Evolutionary conservation across 2,888 invertebrate genomes (phyloP), one percentile per base, ranked within the genome.

Genomic region (Ferrisia virgata): DNA sequence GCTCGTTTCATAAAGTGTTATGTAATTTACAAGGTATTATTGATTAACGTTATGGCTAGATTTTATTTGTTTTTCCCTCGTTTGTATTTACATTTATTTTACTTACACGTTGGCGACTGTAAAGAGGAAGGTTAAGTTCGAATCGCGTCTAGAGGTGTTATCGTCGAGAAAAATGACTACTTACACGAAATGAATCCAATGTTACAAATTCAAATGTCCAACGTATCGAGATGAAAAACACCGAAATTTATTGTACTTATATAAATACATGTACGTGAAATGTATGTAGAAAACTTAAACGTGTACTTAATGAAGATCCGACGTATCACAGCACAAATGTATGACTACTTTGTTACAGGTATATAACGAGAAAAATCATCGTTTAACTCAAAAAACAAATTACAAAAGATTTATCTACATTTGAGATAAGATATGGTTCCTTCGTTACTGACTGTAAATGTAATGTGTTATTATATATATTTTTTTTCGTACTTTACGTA

Each of bases 371-470:
- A 18, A 53, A 76, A 76, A 76, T 36, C 72, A 76, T 36, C 72
- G 36, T 76, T 76, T 76, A 18, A 76, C 36, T 76, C 72, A 76
- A 76, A 76, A 76, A 76, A 76, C 72, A 76, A 33, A 36, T 76
- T 76, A 76, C 72, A 76, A 76, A 76, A 76, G 72, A 36, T 76
- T 76, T 76, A 76, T 76, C 72, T 53, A 22, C 11, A 76, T 76
- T 76, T 36, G 72, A 76, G 72, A 76, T 76, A 76, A 76, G 72
- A 76, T 76, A 76, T 18, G 36, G 72, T 33, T 76, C 33, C 9
- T 22, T 36, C 5, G 72, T 76, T n/a, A n/a, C n/a, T n/a, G n/a
- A n/a, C n/a, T n/a, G n/a, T n/a, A n/a, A n/a, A 33, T 8, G 28
- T 64, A 69, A 36, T 76, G 28, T 36, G 72, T 18, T 36, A 33